These are phyloP conservation scores for Temnothorax rugatulus DNA, from an alignment of 2,888 invertebrate genomes.

Conservation along the genomic window DNA sequence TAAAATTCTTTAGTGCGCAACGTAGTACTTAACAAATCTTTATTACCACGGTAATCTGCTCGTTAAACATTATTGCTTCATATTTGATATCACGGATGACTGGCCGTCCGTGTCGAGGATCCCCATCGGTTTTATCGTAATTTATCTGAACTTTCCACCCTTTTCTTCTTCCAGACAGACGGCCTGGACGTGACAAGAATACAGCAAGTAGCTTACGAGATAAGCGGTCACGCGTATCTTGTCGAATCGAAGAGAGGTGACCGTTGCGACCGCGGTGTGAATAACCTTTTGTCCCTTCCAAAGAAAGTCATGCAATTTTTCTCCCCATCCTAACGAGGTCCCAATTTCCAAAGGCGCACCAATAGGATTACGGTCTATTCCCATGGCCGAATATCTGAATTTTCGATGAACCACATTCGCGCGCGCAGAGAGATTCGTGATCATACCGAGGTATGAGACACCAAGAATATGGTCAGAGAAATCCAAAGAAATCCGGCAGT, in stretches of 20 bases:
- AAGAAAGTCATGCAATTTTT: conserved; percentile 67
- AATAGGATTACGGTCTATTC: conserved; percentile 26
- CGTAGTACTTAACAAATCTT: neutral
- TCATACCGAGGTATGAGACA: neutral
- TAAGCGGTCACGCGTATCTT: conserved; percentile 60
- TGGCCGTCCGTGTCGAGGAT: conserved; percentile 47
- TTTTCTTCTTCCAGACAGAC: conserved; percentile 69
- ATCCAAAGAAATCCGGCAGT: neutral
- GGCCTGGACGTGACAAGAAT: conserved; percentile 76
- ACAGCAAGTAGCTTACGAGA: conserved; percentile 65
- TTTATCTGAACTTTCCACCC: conserved; percentile 73
- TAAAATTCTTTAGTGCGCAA: neutral
- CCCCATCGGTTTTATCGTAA: conserved; percentile 68
- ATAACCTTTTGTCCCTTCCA: conserved; percentile 68
- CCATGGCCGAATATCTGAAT: conserved; percentile 20
- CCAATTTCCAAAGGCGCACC: conserved; percentile 36
- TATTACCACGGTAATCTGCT: neutral
- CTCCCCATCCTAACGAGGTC: conserved; percentile 53
- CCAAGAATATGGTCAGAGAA: neutral
- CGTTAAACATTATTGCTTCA: conserved; percentile 31
- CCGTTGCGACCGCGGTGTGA: conserved; percentile 63
- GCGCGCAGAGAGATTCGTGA: neutral
- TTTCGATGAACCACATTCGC: conserved; percentile 23
- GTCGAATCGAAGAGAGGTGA: conserved; percentile 57
- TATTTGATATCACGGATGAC: conserved; percentile 60